phyloP scores from a whole-genome alignment of 2,113 vertebrate species.

The Stegastes partitus region DNA sequence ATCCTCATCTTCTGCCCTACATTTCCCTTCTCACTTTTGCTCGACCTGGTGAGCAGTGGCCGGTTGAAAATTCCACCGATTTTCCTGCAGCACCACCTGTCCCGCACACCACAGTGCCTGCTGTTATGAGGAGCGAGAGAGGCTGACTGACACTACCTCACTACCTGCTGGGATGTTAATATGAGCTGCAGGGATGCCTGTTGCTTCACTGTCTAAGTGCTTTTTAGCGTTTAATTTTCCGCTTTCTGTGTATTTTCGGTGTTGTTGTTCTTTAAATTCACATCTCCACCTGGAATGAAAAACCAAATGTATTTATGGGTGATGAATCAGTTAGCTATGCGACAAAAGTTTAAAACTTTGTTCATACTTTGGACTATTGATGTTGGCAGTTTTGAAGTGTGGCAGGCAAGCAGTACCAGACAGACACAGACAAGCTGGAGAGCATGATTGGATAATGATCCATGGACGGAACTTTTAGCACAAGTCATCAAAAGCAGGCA shows the following conservation, averaged over 20 bases:
- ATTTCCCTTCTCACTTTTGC: conserved; percentile 59
- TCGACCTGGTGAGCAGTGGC: conserved; percentile 7
- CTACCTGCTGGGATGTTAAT: conserved; percentile 21
- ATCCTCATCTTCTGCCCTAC: conserved; percentile 64
- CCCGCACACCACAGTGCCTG: background rate
- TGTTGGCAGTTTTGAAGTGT: conserved; percentile 52
- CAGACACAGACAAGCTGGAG: conserved; percentile 39
- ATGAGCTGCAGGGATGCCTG: background rate
- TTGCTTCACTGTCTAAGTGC: background rate
- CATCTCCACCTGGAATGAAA: conserved; percentile 5
- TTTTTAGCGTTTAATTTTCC: conserved; percentile 1
- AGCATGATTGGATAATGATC: conserved; percentile 72
- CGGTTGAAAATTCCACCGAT: conserved; percentile 20
- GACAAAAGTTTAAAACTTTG: conserved; percentile 50
- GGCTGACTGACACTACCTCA: conserved; percentile 5
- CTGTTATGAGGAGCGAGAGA: background rate
- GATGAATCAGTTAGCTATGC: conserved; percentile 26
- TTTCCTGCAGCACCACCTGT: conserved; percentile 28
- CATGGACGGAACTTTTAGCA: conserved; percentile 43
- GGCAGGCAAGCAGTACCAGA: conserved; percentile 21
- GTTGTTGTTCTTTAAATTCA: background rate
- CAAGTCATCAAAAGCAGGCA: conserved; percentile 57
- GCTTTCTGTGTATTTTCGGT: background rate
- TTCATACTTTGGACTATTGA: conserved; percentile 35
- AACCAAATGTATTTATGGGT: conserved; percentile 1